Evolutionary conservation across 2,113 vertebrate species (phyloP).

Genomic region (Calidris pygmaea): DNA sequence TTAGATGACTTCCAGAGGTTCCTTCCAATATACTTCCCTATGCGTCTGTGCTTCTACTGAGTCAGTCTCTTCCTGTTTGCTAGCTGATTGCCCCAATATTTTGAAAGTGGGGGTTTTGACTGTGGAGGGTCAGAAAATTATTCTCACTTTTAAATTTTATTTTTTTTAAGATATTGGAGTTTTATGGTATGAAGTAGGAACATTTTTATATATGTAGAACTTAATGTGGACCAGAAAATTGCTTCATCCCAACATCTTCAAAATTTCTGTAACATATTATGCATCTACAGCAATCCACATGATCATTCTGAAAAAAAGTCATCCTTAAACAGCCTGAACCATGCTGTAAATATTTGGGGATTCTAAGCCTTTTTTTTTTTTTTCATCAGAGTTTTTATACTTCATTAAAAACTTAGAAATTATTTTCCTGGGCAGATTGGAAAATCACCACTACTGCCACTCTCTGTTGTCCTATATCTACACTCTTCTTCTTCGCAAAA

Average conservation of each 20-base stretch:
- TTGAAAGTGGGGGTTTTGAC: not conserved
- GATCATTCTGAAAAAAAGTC: not conserved
- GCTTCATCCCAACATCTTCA: not conserved
- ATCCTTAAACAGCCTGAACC: not conserved
- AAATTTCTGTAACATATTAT: not conserved
- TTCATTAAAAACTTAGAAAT: not conserved
- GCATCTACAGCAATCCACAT: not conserved
- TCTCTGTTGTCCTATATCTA: not conserved
- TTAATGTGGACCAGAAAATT: not conserved
- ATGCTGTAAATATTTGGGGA: not conserved
- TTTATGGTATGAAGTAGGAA: not conserved
- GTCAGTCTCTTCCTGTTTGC: not conserved
- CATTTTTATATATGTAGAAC: not conserved
- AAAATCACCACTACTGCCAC: not conserved
- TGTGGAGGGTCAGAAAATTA: not conserved
- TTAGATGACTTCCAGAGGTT: not conserved
- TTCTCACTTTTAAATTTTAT: not conserved
- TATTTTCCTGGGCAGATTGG: not conserved
- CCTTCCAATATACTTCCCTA: not conserved
- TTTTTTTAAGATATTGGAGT: not conserved
- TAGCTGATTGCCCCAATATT: not conserved
- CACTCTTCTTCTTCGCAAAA: not conserved
- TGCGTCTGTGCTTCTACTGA: not conserved
- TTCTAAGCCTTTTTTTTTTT: not conserved
- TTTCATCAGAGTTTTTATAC: not conserved